Percentiles rank a stretch among this genome's conserved stretches.
Evolutionary conservation across 2,113 vertebrate genomes (phyloP).

Genomic region (Heterocephalus glaber): DNA sequence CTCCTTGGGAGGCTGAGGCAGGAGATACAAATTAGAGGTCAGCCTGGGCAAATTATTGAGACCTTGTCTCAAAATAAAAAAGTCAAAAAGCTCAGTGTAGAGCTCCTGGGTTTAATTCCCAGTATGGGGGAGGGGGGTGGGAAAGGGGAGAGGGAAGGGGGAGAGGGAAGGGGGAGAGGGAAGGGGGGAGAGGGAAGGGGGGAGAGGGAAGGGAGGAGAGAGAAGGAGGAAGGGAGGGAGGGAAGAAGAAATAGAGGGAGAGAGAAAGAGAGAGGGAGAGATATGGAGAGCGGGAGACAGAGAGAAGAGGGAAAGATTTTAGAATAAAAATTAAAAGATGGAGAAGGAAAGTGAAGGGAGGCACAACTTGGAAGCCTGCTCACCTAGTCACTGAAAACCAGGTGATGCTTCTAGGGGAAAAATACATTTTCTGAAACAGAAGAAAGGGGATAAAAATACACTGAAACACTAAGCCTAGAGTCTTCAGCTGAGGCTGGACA

Average conservation of each 20-base stretch:
- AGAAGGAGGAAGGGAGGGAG: background rate
- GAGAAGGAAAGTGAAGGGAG: background rate
- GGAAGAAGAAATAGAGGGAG: background rate
- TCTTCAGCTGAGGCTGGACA: fast-evolving
- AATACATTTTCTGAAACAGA: background rate
- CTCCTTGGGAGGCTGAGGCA: background rate
- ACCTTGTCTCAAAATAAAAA: background rate
- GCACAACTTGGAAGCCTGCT: background rate
- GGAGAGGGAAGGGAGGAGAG: background rate
- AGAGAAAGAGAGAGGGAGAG: background rate
- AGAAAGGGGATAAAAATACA: background rate
- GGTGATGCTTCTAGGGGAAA: background rate
- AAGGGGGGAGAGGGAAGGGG: background rate
- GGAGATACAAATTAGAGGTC: background rate
- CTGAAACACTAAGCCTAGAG: background rate
- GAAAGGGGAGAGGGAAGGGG: too few relatives aligned
- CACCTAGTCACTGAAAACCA: background rate
- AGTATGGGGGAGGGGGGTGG: background rate
- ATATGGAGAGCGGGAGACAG: too few relatives aligned
- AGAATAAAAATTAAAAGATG: background rate
- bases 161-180: background rate
- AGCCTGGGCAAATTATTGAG: background rate
- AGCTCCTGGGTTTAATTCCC: background rate
- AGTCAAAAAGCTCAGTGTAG: background rate
- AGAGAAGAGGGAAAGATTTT: background rate